phyloP scores from a whole-genome alignment of 2,113 vertebrate species.

The Tyrannus savana region DNA sequence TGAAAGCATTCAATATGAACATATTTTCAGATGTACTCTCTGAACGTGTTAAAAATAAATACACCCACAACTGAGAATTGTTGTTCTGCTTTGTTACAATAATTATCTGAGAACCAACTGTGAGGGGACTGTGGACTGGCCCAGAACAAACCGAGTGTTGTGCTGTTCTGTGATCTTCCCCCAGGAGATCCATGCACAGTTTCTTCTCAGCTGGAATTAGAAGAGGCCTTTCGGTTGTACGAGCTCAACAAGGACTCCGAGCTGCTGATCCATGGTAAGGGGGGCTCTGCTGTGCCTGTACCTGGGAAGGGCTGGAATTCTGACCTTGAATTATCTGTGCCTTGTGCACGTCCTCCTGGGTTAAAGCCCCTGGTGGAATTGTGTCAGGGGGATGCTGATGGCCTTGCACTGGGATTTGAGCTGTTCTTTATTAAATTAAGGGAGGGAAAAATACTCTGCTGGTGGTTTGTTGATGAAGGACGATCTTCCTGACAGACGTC shows the following conservation, averaged over 20 bases:
- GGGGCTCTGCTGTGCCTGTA: not conserved
- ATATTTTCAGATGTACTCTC: not conserved
- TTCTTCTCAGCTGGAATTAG: constrained; percentile 96
- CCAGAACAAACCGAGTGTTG: not conserved
- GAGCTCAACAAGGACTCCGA: constrained; percentile 99
- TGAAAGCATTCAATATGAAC: not conserved
- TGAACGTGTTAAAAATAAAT: not conserved
- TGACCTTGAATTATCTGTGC: not conserved
- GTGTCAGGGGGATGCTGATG: not conserved
- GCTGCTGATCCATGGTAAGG: constrained; percentile 93
- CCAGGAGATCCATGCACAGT: constrained; percentile 97
- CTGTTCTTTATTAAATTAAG: not conserved
- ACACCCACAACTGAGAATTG: not conserved
- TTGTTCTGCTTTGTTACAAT: not conserved
- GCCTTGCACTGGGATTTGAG: not conserved
- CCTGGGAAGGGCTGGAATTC: not conserved
- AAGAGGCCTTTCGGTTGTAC: constrained; percentile 96
- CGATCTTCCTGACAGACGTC: not conserved
- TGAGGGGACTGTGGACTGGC: not conserved
- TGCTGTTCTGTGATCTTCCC: constrained; percentile 14
- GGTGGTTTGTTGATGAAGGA: not conserved
- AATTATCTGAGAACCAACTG: not conserved
- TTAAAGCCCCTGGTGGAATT: not conserved
- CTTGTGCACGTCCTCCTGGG: not conserved
- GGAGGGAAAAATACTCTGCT: not conserved